Conservation (phyloP, 92 coral and sea anemone species). For the Epizoanthus stellaris region DNA sequence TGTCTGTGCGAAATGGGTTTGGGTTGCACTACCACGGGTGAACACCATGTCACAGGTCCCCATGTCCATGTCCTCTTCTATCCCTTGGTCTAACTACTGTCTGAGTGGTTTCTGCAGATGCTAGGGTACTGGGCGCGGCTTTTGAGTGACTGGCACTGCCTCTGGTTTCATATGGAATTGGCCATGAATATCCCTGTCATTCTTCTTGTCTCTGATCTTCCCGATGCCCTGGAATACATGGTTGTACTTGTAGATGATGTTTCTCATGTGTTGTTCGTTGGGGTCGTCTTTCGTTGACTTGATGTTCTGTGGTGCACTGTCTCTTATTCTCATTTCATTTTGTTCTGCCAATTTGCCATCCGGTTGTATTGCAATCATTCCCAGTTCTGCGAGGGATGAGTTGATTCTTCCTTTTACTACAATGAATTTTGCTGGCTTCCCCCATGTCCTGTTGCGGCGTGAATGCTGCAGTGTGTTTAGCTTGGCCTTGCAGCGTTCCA, state of each 20-base stretch:
- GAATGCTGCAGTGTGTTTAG: conserved; percentile 49
- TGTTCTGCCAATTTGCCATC: conserved; percentile 1
- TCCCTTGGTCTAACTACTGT: too few species aligned
- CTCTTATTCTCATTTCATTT: background rate
- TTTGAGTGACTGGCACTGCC: conserved; percentile 59
- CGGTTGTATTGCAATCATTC: conserved; percentile 36
- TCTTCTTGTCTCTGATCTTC: conserved; percentile 66
- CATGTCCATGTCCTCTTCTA: too few species aligned
- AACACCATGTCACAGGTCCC: too few species aligned
- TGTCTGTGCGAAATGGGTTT: conserved; percentile 42
- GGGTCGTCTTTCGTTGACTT: conserved; percentile 8
- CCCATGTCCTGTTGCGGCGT: conserved; percentile 50
- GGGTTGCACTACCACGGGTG: conserved; percentile 53
- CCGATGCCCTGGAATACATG: conserved; percentile 69
- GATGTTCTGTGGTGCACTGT: conserved; percentile 19
- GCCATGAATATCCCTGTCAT: conserved; percentile 50
- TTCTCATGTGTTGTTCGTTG: background rate
- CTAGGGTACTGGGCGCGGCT: conserved; percentile 55
- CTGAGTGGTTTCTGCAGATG: conserved; percentile 58
- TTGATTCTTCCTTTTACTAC: conserved; percentile 41
- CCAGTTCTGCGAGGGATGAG: conserved; percentile 50
- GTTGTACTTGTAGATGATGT: background rate
- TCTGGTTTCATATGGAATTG: conserved; percentile 62
- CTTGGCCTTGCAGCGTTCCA: conserved; percentile 42
- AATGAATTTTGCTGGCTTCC: conserved; percentile 47